These are phyloP conservation scores for Malacoctenus gilli DNA, from an alignment of 2,797 vertebrate species.

Conservation along the genomic window DNA sequence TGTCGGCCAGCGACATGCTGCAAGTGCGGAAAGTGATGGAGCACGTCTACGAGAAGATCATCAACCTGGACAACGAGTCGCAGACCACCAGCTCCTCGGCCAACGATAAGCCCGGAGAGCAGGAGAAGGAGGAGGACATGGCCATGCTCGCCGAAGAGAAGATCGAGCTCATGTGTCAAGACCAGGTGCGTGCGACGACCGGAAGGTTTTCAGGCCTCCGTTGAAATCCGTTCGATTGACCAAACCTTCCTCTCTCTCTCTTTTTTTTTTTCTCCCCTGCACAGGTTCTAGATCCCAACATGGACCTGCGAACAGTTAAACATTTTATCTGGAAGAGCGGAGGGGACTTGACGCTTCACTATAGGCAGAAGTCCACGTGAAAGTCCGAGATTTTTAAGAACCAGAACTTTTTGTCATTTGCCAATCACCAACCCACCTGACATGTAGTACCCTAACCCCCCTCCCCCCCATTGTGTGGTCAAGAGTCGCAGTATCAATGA, in stretches of 20 bases:
- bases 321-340: slow-evolving; percentile 99
- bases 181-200: slow-evolving; percentile 84
- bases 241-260: background rate
- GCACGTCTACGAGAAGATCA: slow-evolving; percentile 98
- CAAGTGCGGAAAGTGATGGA: slow-evolving; percentile 99
- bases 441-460: slow-evolving; percentile 73
- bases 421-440: slow-evolving; percentile 78
- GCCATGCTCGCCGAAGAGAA: slow-evolving; percentile 97
- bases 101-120: slow-evolving; percentile 96
- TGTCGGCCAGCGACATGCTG: slow-evolving; percentile 99
- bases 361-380: slow-evolving; percentile 99
- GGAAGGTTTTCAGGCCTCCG: too few relatives aligned
- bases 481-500: slow-evolving; percentile 67
- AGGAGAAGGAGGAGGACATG: slow-evolving; percentile 98
- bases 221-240: background rate
- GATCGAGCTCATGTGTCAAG: slow-evolving; percentile 98
- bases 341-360: slow-evolving; percentile 97
- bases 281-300: slow-evolving; percentile 98
- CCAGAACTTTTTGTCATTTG: slow-evolving; percentile 74
- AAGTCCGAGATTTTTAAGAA: slow-evolving; percentile 58
- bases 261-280: background rate
- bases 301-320: slow-evolving; percentile 99
- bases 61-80: slow-evolving; percentile 98
- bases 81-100: slow-evolving; percentile 97
- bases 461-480: slow-evolving; percentile 63